phyloP scores from a whole-genome alignment of 1,140 invertebrate genomes.

The Diabrotica undecimpunctata region DNA sequence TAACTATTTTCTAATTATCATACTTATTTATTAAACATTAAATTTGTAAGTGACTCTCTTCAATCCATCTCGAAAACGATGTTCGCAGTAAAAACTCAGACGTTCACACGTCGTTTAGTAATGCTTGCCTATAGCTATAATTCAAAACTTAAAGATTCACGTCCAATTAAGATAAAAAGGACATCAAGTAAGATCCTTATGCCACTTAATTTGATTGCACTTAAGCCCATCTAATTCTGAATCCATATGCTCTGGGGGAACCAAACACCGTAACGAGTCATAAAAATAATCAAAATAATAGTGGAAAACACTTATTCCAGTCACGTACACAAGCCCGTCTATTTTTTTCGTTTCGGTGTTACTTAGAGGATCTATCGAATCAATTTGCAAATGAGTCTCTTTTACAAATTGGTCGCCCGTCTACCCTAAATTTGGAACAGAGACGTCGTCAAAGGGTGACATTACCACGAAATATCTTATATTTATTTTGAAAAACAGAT shows the following conservation, averaged over 20 bases:
- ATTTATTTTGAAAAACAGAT: too few relatives aligned
- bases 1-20: too few relatives aligned
- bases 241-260: conserved; percentile 8
- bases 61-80: too few relatives aligned
- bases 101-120: too few relatives aligned
- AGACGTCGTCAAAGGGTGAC: not conserved
- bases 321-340: conserved; percentile 22
- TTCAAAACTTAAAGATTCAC: too few relatives aligned
- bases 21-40: too few relatives aligned
- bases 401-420: conserved; percentile 11
- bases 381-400: conserved; percentile 23
- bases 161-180: too few relatives aligned
- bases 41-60: too few relatives aligned
- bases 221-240: not conserved
- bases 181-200: not conserved
- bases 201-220: not conserved
- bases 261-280: conserved; percentile 1
- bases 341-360: conserved; percentile 17
- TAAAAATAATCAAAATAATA: conserved; percentile 17
- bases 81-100: too few relatives aligned
- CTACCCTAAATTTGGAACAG: conserved; percentile 6
- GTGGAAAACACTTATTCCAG: conserved; percentile 14
- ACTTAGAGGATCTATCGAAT: conserved; percentile 16
- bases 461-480: too few relatives aligned
- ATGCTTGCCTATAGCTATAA: too few relatives aligned